phyloP scores from a whole-genome alignment of 2,888 invertebrate genomes.

The Oligia strigilis region DNA sequence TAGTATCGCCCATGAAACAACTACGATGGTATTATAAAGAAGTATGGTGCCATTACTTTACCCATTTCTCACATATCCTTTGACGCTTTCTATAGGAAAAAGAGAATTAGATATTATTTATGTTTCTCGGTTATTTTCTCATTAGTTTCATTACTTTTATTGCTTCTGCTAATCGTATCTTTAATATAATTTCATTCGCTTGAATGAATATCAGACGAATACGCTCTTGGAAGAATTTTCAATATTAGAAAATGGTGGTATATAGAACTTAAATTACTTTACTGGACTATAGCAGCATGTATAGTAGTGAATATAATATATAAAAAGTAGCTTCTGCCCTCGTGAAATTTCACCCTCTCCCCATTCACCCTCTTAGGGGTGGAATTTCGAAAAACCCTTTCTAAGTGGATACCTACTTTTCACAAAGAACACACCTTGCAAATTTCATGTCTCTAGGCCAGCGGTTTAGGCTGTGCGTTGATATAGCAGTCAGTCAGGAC shows the following conservation, averaged over 20 bases:
- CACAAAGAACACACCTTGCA: too few species aligned
- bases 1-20: constrained; percentile 21
- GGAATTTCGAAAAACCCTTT: too few species aligned
- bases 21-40: constrained; percentile 31
- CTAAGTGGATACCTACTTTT: too few species aligned
- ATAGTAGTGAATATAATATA: too few species aligned
- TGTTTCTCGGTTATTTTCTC: constrained; percentile 1
- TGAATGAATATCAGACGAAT: constrained; percentile 21
- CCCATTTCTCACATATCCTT: constrained; percentile 5
- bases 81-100: not conserved
- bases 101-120: constrained; percentile 1
- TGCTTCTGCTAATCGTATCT: not conserved
- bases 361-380: too few species aligned
- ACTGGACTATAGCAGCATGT: not conserved
- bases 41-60: constrained; percentile 19
- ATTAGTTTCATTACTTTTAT: constrained; percentile 36
- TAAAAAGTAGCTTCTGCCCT: too few species aligned
- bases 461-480: too few species aligned
- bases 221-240: constrained; percentile 12
- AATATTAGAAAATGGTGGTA: constrained; percentile 20
- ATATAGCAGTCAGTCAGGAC: too few species aligned
- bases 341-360: too few species aligned
- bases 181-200: constrained; percentile 33
- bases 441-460: too few species aligned
- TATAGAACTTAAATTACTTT: constrained; percentile 26